Conservation (phyloP, 2,888 invertebrate genomes). For the Orgyia antiqua region DNA sequence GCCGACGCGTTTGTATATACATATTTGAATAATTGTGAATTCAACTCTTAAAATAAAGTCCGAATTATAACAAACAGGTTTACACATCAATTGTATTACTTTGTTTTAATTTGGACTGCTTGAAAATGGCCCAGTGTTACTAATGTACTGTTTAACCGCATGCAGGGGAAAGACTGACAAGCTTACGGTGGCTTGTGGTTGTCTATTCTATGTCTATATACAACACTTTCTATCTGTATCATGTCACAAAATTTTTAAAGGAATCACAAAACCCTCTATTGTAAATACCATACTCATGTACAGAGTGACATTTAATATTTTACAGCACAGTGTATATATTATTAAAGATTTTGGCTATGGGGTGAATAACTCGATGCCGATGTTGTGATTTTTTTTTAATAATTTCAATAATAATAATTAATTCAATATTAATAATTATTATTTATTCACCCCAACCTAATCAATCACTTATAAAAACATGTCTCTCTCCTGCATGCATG, state of each 20-base stretch:
- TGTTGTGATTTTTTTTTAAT: no score
- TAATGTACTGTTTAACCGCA: conserved; percentile 24
- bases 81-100: no score
- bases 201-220: conserved; percentile 10
- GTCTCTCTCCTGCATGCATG: conserved; percentile 62
- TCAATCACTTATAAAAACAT: conserved; percentile 27
- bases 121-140: background rate
- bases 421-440: no score
- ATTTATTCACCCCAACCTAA: conserved; percentile 14
- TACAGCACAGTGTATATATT: conserved; percentile 19
- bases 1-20: no score
- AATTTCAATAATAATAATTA: no score
- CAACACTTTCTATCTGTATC: background rate
- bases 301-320: conserved; percentile 19
- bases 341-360: conserved; percentile 14
- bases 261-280: no score
- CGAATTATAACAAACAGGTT: background rate
- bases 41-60: no score
- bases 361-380: no score
- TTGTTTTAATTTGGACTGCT: background rate
- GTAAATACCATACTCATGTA: conserved; percentile 12
- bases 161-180: conserved; percentile 42
- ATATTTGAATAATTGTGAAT: no score
- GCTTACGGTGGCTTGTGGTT: conserved; percentile 42
- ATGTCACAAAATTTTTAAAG: background rate